These are phyloP conservation scores for Lutjanus argentimaculatus DNA, from an alignment of 2,797 vertebrate species.

Conservation along the genomic window DNA sequence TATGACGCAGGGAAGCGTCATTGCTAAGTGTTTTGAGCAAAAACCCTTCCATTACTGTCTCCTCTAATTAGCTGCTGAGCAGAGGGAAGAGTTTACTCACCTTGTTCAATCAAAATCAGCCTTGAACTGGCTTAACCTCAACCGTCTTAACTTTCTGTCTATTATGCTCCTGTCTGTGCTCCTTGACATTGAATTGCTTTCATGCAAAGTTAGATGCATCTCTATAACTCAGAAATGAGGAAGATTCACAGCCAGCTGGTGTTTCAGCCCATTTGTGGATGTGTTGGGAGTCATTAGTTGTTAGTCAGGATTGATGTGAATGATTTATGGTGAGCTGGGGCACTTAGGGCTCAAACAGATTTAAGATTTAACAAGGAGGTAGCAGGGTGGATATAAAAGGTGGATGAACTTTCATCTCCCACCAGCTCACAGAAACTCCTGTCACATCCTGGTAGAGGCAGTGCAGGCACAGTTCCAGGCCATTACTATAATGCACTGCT, in stretches of 20 bases:
- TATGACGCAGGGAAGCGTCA: conserved; percentile 1
- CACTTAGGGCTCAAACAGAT: conserved; percentile 18
- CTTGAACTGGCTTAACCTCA: conserved; percentile 25
- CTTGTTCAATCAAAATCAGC: conserved; percentile 32
- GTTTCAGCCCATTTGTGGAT: conserved; percentile 11
- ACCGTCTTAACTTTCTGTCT: conserved; percentile 2
- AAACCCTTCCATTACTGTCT: conserved; percentile 41
- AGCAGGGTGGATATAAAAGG: not conserved
- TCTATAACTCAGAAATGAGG: conserved; percentile 10
- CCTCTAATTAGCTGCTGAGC: conserved; percentile 43
- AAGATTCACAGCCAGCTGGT: not conserved
- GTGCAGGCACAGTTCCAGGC: conserved; percentile 17
- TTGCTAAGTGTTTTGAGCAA: conserved; percentile 20
- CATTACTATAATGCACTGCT: not conserved
- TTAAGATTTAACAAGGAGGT: conserved; percentile 32
- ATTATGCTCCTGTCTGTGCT: not conserved
- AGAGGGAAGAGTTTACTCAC: conserved; percentile 30
- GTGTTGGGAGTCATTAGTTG: conserved; percentile 38
- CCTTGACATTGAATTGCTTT: conserved; percentile 15
- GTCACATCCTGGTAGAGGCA: conserved; percentile 12
- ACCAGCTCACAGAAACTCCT: not conserved
- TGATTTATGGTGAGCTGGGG: conserved; percentile 39
- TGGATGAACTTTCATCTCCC: conserved; percentile 16
- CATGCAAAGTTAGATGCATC: conserved; percentile 2
- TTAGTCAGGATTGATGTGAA: conserved; percentile 23